phyloP scores from a whole-genome alignment of 2,888 invertebrate genomes.

The Drosophila hamatofila region DNA sequence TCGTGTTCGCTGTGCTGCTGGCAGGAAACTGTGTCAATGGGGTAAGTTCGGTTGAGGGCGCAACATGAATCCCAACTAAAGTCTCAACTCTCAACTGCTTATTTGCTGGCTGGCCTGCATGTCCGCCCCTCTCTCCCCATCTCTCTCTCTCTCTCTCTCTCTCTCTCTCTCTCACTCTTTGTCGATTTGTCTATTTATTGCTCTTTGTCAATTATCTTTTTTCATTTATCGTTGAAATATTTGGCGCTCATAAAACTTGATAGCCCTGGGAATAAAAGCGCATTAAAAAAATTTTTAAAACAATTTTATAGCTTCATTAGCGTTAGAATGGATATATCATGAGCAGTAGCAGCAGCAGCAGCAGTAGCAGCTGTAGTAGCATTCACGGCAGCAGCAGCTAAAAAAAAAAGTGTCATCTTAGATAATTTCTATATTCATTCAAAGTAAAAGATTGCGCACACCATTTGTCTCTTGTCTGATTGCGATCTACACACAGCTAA shows the following conservation, averaged over 20 bases:
- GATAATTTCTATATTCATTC: slow-evolving; percentile 71
- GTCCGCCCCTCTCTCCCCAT: background rate
- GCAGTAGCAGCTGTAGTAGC: slow-evolving; percentile 3
- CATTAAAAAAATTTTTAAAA: slow-evolving; percentile 21
- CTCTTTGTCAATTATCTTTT: slow-evolving; percentile 53
- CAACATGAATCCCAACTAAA: slow-evolving; percentile 17
- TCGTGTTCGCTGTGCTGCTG: slow-evolving; percentile 82
- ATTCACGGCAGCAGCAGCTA: slow-evolving; percentile 8
- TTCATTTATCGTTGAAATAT: slow-evolving; percentile 47
- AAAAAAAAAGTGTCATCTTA: slow-evolving; percentile 74
- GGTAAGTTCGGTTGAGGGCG: slow-evolving; percentile 78
- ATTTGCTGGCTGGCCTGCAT: slow-evolving; percentile 21
- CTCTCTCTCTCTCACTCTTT: background rate
- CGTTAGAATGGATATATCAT: slow-evolving; percentile 31
- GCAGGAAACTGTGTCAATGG: slow-evolving; percentile 85
- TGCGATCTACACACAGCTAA: slow-evolving; percentile 66
- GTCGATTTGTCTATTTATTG: slow-evolving; percentile 52
- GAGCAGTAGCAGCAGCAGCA: slow-evolving; percentile 14
- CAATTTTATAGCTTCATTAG: slow-evolving; percentile 71
- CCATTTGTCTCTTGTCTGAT: slow-evolving; percentile 82
- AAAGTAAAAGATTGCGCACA: slow-evolving; percentile 82
- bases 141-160: background rate
- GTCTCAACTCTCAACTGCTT: slow-evolving; percentile 27
- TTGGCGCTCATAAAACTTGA: slow-evolving; percentile 40
- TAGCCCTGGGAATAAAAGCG: slow-evolving; percentile 47